Percentiles rank a stretch among this genome's conserved stretches.
These are phyloP conservation scores for Arctia plantaginis DNA, from an alignment of 2,888 invertebrate genomes.

Conservation along the genomic window DNA sequence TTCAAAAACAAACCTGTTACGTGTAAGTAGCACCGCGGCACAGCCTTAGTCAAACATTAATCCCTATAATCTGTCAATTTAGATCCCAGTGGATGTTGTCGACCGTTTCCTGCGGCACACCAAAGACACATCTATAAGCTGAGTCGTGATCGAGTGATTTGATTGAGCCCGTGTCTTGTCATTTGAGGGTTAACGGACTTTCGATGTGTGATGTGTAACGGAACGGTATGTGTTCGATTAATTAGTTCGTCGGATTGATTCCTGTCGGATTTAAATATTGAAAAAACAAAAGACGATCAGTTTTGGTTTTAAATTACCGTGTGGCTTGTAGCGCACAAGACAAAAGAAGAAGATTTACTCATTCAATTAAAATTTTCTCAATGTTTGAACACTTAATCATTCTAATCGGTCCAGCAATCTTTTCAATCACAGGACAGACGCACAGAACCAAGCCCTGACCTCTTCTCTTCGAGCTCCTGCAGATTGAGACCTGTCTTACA, in stretches of 20 bases:
- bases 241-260: constrained; percentile 14
- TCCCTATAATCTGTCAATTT: constrained; percentile 52
- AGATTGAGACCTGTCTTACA: too few relatives aligned
- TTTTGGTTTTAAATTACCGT: too few relatives aligned
- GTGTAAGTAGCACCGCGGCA: constrained; percentile 35
- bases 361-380: too few relatives aligned
- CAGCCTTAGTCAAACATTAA: constrained; percentile 38
- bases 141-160: constrained; percentile 64
- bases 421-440: too few relatives aligned
- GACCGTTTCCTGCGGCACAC: constrained; percentile 55
- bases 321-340: too few relatives aligned
- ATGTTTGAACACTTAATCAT: too few relatives aligned
- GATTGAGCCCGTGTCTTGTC: constrained; percentile 35
- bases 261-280: background rate
- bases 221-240: constrained; percentile 14
- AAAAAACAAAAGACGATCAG: background rate
- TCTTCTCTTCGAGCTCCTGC: too few relatives aligned
- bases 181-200: constrained; percentile 48
- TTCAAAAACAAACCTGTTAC: constrained; percentile 7
- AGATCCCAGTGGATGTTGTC: constrained; percentile 44
- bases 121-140: constrained; percentile 45
- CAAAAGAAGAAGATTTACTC: too few relatives aligned
- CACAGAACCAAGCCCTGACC: too few relatives aligned
- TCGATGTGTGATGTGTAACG: constrained; percentile 23
- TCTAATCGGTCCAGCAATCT: too few relatives aligned